phyloP scores from a whole-genome alignment of 2,113 vertebrate genomes.

The Clarias magur region DNA sequence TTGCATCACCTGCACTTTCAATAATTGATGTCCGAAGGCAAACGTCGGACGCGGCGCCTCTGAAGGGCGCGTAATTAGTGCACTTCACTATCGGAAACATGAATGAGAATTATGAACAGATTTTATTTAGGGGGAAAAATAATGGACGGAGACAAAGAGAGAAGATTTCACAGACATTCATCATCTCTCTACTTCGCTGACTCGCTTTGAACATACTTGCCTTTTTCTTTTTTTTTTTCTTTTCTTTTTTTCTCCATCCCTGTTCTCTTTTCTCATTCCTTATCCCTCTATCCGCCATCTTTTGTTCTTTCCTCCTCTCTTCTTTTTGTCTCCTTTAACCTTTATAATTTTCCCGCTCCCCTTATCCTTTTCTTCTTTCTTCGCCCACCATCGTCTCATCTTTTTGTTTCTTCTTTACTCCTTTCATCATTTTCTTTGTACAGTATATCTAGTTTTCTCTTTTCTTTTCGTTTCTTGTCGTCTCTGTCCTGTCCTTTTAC shows the following conservation, averaged over 20 bases:
- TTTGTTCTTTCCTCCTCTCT: background rate
- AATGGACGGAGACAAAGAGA: background rate
- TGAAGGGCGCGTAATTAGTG: background rate
- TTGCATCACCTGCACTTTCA: constrained; percentile 27
- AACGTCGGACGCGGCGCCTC: background rate
- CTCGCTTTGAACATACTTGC: background rate
- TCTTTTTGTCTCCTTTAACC: background rate
- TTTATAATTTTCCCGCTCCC: background rate
- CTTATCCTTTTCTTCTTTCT: background rate
- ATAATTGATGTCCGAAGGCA: constrained; percentile 23
- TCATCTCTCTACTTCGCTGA: background rate
- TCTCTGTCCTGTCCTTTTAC: background rate
- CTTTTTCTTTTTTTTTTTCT: background rate
- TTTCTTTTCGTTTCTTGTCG: no score
- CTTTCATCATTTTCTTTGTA: background rate
- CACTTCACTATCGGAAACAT: background rate
- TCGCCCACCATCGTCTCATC: background rate
- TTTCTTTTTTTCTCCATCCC: background rate
- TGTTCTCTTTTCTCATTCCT: background rate
- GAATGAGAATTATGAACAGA: constrained; percentile 15
- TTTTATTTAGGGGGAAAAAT: constrained; percentile 1
- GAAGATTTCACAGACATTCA: constrained; percentile 7
- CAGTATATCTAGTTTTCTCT: background rate
- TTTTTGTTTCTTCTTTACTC: background rate
- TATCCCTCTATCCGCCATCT: background rate